Percentiles rank a stretch among this genome's conserved stretches.
Conservation (phyloP, 2,797 vertebrate species). For the Diglossa cyanea region DNA sequence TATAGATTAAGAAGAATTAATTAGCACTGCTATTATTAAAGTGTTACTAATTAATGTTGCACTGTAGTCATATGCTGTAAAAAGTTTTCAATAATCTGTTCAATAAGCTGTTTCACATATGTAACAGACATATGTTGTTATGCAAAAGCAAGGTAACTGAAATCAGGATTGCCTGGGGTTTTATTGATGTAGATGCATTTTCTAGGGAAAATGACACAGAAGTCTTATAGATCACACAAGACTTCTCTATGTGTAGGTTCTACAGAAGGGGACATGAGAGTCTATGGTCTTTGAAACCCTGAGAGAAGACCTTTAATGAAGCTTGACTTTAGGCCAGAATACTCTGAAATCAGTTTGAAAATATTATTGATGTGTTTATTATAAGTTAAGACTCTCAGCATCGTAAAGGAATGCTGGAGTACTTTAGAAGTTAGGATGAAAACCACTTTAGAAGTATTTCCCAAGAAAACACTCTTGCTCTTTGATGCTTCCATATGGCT, state of each 20-base stretch:
- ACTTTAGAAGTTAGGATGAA: background rate
- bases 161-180: background rate
- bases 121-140: background rate
- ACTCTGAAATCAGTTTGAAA: background rate
- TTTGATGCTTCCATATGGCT: background rate
- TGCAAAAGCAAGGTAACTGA: background rate
- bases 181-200: background rate
- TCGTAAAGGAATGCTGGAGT: background rate
- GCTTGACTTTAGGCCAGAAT: background rate
- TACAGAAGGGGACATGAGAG: background rate
- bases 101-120: background rate
- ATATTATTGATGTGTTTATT: background rate
- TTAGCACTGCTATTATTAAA: slow-evolving; percentile 20
- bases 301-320: background rate
- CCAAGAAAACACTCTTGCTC: background rate
- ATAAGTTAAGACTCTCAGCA: background rate
- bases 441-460: background rate
- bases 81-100: background rate
- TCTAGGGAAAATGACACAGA: background rate
- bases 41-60: slow-evolving; percentile 34
- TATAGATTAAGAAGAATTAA: slow-evolving; percentile 32
- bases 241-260: accelerated
- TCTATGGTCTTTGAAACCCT: background rate
- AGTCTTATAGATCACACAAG: background rate
- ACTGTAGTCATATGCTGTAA: background rate